Conservation (phyloP, 1,140 invertebrate genomes). For the Bombus confusus region DNA sequence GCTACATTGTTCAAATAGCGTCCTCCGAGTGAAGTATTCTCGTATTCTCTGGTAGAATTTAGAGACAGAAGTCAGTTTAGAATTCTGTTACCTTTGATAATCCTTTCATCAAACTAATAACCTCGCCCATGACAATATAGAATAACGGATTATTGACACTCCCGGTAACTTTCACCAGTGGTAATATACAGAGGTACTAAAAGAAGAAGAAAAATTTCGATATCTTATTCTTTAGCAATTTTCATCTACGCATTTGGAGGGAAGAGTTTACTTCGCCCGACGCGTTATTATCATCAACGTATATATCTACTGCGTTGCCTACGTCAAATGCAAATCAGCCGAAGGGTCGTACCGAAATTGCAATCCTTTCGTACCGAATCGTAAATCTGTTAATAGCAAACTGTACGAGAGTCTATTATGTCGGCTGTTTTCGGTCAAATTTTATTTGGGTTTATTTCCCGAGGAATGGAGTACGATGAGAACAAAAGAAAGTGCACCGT, state of each 20-base stretch:
- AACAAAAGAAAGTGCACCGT: not conserved
- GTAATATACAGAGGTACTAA: accelerated
- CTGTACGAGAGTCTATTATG: conserved; percentile 22
- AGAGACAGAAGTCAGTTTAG: too few species aligned
- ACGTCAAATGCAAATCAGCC: not conserved
- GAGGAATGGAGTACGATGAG: not conserved
- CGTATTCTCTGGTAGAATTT: too few species aligned
- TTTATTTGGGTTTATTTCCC: too few species aligned
- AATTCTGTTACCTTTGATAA: too few species aligned
- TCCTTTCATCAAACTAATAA: too few species aligned
- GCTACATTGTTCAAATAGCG: too few species aligned
- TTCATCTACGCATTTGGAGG: accelerated
- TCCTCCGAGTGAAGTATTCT: too few species aligned
- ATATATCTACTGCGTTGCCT: accelerated
- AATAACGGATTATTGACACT: too few species aligned
- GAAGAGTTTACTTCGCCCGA: not conserved
- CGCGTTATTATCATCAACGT: not conserved
- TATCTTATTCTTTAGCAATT: too few species aligned
- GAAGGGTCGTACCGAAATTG: not conserved
- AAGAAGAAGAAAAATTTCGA: too few species aligned
- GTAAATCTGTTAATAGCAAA: conserved; percentile 24
- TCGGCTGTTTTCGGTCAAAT: not conserved
- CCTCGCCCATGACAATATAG: too few species aligned
- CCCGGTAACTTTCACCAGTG: too few species aligned
- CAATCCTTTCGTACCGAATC: not conserved